Conservation (phyloP, 2,888 invertebrate genomes). For the Anodontia alba region DNA sequence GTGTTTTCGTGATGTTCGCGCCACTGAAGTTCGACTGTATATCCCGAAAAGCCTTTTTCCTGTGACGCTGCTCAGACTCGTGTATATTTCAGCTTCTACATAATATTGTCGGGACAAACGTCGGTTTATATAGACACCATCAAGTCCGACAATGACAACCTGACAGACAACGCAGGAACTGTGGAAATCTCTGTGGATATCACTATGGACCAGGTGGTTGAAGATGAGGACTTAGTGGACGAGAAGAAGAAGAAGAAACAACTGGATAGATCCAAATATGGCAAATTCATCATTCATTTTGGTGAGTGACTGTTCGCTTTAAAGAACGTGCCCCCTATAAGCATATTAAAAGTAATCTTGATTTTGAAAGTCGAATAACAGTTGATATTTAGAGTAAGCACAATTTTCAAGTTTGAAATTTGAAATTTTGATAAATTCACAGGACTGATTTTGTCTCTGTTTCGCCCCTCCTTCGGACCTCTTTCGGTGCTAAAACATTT, state of each 20-base stretch:
- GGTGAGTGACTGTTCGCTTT: conserved; percentile 71
- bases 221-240: neutral
- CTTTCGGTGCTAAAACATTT: no score
- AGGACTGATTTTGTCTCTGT: no score
- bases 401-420: no score
- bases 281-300: conserved; percentile 79
- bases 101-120: conserved; percentile 79
- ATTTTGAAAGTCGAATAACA: no score
- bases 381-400: no score
- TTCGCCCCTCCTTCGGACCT: no score
- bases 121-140: conserved; percentile 80
- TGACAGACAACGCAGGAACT: conserved; percentile 36
- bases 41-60: no score
- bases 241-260: conserved; percentile 59
- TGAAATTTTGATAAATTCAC: no score
- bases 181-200: conserved; percentile 28
- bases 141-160: conserved; percentile 71
- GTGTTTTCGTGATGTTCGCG: no score
- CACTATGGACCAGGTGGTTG: conserved; percentile 10
- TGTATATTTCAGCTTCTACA: conserved; percentile 77
- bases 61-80: no score
- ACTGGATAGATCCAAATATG: conserved; percentile 73
- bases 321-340: no score
- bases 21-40: no score
- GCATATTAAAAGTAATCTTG: conserved; percentile 3